Percentiles rank a stretch among this genome's conserved stretches.
Conservation (phyloP, 2,888 invertebrate species). For the Drosophila histrio region DNA sequence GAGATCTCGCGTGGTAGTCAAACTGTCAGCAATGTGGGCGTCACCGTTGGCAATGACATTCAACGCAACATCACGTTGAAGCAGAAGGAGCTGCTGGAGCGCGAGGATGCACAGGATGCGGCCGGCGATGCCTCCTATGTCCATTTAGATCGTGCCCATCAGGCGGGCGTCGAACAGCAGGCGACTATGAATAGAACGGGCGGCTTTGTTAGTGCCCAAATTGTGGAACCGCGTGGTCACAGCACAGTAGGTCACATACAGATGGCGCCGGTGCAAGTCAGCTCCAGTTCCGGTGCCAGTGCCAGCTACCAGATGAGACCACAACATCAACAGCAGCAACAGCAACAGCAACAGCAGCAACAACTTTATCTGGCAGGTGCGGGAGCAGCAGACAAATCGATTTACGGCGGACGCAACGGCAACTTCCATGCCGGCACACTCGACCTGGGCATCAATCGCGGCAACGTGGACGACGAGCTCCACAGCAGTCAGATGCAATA, state of each 20-base stretch:
- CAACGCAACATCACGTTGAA: constrained; percentile 77
- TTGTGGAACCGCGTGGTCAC: constrained; percentile 49
- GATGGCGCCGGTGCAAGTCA: constrained; percentile 63
- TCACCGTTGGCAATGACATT: constrained; percentile 46
- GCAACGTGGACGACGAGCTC: constrained; percentile 82
- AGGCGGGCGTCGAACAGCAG: constrained; percentile 67
- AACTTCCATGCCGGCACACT: constrained; percentile 81
- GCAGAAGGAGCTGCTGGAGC: constrained; percentile 82
- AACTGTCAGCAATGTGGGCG: constrained; percentile 48
- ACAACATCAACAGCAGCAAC: constrained; percentile 38
- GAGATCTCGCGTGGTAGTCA: constrained; percentile 56
- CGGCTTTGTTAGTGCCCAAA: constrained; percentile 16
- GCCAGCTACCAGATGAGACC: constrained; percentile 51
- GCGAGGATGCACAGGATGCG: constrained; percentile 82
- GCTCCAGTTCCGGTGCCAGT: constrained; percentile 23
- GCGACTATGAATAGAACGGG: constrained; percentile 38
- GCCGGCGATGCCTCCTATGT: constrained; percentile 85
- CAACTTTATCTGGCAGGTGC: constrained; percentile 54
- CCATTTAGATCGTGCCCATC: constrained; percentile 83
- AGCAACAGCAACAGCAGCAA: constrained; percentile 43
- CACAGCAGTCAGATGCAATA: constrained; percentile 56
- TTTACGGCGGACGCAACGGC: constrained; percentile 65
- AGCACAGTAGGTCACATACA: constrained; percentile 76
- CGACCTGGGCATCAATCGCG: constrained; percentile 79
- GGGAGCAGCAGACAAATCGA: constrained; percentile 57